phyloP scores from a whole-genome alignment of 2,888 invertebrate genomes.

The Meiosimyza platycephala region DNA sequence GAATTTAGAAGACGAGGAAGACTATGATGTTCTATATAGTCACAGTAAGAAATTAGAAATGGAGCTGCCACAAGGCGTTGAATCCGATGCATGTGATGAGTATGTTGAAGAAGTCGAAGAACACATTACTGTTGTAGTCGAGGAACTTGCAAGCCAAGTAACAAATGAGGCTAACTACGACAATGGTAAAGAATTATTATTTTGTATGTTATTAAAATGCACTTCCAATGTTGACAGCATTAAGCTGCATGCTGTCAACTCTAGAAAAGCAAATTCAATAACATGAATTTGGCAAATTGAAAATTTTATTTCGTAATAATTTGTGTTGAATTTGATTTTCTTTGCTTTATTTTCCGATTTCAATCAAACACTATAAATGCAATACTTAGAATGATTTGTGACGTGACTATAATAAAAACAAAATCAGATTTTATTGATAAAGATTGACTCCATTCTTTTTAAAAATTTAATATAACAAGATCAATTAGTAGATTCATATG shows the following conservation, averaged over 20 bases:
- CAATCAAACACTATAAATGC: too few relatives aligned
- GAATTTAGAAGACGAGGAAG: not conserved
- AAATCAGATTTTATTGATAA: too few relatives aligned
- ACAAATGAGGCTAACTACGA: constrained; percentile 28
- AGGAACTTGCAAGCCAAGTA: constrained; percentile 21
- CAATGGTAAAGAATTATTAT: constrained; percentile 27
- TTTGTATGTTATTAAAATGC: not conserved
- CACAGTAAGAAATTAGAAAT: not conserved
- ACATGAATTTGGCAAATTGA: not conserved
- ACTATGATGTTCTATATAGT: not conserved
- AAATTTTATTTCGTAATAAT: not conserved
- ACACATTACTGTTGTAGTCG: constrained; percentile 26
- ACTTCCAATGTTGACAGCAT: not conserved
- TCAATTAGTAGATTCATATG: too few relatives aligned
- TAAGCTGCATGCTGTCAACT: not conserved
- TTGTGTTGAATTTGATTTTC: constrained; percentile 1
- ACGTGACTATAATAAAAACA: too few relatives aligned
- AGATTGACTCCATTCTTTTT: too few relatives aligned
- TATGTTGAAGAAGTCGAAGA: constrained; percentile 34
- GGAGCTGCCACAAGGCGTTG: not conserved
- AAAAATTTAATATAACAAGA: too few relatives aligned
- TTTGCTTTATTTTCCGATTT: not conserved
- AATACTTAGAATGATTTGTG: too few relatives aligned
- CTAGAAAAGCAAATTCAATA: not conserved
- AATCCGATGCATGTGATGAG: not conserved